These are phyloP conservation scores for Ostrea edulis DNA, from an alignment of 1,140 invertebrate genomes.

Conservation along the genomic window DNA sequence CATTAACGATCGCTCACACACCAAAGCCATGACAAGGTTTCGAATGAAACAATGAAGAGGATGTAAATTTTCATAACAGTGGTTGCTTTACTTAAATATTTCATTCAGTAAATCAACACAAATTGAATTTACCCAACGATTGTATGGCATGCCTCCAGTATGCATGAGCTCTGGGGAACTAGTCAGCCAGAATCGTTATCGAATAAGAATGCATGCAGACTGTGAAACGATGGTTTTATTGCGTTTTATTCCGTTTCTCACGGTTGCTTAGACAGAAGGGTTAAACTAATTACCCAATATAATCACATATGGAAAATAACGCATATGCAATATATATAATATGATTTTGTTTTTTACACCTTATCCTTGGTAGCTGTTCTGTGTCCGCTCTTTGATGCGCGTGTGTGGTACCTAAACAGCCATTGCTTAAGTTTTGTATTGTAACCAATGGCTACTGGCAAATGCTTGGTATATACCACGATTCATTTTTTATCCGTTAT, in stretches of 20 bases:
- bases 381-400: no score
- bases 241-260: not conserved
- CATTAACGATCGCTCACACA: not conserved
- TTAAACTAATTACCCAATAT: not conserved
- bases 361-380: no score
- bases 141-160: not conserved
- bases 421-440: no score
- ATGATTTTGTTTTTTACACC: not conserved
- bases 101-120: constrained; percentile 6
- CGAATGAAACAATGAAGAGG: not conserved
- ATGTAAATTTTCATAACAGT: not conserved
- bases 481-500: no score
- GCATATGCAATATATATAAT: not conserved
- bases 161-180: not conserved
- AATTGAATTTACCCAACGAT: not conserved
- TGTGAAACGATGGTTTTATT: not conserved
- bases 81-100: not conserved
- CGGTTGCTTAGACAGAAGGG: not conserved
- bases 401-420: no score
- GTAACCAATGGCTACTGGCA: no score
- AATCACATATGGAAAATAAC: not conserved
- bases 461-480: no score
- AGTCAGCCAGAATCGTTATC: not conserved
- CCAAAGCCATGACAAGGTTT: not conserved
- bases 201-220: constrained; percentile 26